These are phyloP conservation scores for Montipora capitata DNA, from an alignment of 92 coral and sea anemone genomes.

Conservation along the genomic window DNA sequence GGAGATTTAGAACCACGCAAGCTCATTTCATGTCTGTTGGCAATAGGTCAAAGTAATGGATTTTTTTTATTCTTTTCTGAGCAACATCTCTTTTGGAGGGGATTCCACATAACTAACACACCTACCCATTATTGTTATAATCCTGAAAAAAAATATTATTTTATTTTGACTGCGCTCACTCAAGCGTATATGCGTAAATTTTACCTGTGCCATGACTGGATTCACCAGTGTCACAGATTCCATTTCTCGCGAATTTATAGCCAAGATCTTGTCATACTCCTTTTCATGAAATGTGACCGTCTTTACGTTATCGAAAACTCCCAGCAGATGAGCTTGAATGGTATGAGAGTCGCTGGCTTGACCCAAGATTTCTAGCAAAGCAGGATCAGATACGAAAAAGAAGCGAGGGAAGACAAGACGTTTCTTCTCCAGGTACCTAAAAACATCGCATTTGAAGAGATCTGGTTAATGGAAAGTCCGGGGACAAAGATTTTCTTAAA, in stretches of 20 bases:
- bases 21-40: no score
- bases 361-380: conserved; percentile 97
- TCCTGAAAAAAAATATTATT: no score
- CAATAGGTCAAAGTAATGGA: no score
- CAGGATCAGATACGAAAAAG: conserved; percentile 99
- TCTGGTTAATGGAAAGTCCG: not conserved
- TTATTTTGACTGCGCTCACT: no score
- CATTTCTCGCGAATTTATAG: conserved; percentile 93
- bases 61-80: no score
- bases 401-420: conserved; percentile 99
- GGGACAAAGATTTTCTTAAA: not conserved
- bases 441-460: not conserved
- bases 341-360: conserved; percentile 99
- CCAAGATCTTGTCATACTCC: conserved; percentile 96
- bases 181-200: no score
- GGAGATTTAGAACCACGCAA: no score
- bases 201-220: conserved; percentile 97
- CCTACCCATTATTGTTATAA: no score
- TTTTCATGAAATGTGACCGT: conserved; percentile 98
- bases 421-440: conserved; percentile 96
- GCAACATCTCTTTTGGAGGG: no score
- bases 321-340: conserved; percentile 96
- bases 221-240: conserved; percentile 94
- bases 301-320: conserved; percentile 96
- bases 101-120: no score